Conservation (phyloP, 2,113 vertebrate species). For the Tringa solitaria region DNA sequence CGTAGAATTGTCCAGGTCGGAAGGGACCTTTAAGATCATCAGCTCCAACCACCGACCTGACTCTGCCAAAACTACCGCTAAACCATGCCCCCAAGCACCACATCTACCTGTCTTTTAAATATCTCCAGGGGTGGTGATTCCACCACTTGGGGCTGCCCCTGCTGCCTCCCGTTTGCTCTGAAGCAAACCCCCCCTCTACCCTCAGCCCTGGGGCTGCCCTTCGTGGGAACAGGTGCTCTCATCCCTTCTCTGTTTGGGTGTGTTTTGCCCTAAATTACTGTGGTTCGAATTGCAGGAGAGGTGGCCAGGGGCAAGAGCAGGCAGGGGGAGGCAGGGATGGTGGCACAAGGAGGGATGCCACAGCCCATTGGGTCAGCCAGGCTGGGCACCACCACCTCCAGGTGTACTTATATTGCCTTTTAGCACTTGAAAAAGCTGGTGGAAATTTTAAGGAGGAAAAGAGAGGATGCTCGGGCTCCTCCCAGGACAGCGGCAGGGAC, state of each 20-base stretch:
- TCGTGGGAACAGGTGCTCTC: background rate
- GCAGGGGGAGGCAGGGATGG: fast-evolving
- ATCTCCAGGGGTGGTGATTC: background rate
- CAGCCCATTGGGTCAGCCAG: background rate
- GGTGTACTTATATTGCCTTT: background rate
- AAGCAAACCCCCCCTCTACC: background rate
- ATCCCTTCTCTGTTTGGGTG: background rate
- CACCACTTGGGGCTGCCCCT: fast-evolving
- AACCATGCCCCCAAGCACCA: background rate
- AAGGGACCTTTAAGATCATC: background rate
- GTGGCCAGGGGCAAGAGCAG: background rate
- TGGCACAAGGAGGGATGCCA: background rate
- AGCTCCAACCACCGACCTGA: background rate
- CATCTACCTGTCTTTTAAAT: background rate
- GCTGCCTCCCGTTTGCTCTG: fast-evolving
- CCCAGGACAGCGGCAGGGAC: background rate
- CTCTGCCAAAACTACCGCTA: background rate
- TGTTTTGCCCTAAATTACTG: background rate
- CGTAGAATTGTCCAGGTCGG: background rate
- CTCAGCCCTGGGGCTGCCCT: background rate
- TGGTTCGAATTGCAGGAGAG: background rate
- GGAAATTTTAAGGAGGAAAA: background rate
- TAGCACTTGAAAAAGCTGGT: background rate
- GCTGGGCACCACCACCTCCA: background rate
- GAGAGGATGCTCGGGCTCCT: background rate